Base-by-base conservation (phyloP, 2,888 invertebrate genomes). In the Caenorhabditis sp. region DNA sequence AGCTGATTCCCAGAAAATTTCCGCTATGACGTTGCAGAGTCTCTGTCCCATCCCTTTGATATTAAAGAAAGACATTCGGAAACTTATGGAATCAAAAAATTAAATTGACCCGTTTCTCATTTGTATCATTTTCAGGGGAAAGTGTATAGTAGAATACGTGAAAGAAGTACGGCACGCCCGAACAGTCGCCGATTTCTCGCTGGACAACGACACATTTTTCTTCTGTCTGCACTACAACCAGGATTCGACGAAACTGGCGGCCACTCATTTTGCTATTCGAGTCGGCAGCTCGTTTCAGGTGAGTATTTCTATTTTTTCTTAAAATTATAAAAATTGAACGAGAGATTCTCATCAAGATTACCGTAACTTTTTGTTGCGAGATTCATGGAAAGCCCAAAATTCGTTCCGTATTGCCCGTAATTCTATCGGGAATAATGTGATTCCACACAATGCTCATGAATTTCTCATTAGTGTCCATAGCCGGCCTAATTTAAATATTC, bases 231-330 rank as follows among this genome's bases (percentile, higher is more conserved):
- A 92, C 82, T 94, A 93, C 88, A 94, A 94, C 88, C 84, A 84
- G 24, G 93, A 94, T 89, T 93, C 93, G 78, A 92, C 93, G 89
- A 93, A 92, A 83, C 93, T 94, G 93, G 94, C 94, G 88, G 93
- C 93, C 37, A 85, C 89, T 18, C 94, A 94, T 92, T 94, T 94
- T 74, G 94, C 94, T 91, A 94, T 94, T 85, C 92, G 94, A 90
- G 94, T 94, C 80, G 94, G 94, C 87, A 92, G 93, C 86, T 93
- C 93, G 90, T 94, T 94, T 91, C 94, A 94, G 93, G 94, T 89
- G 24, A 61, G 70, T 40, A 5, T 47, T 22, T 40, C 11, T n/a
- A n/a, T n/a, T n/a, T 67, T 50, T 26, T 6, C 1, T 26, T 40
- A 15, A 26, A 11, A 2, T 6, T 20, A 3, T 9, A 9, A 20